Conservation (phyloP, 1,140 invertebrate species). For the Trichonephila inaurata region DNA sequence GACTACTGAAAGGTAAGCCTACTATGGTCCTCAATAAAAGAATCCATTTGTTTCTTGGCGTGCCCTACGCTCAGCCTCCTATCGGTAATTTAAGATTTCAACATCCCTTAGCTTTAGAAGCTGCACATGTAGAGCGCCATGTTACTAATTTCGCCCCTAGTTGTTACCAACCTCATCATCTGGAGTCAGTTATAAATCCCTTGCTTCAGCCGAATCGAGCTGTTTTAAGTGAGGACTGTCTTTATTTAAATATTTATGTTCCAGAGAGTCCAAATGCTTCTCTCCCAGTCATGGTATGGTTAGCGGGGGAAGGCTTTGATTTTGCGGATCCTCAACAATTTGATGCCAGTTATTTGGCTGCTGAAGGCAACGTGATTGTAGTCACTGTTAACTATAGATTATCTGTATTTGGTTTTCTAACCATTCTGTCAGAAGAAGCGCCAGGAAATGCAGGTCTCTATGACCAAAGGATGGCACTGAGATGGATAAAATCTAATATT, state of each 20-base stretch:
- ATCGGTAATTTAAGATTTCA: constrained; percentile 78
- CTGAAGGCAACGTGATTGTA: constrained; percentile 79
- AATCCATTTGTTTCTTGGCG: constrained; percentile 75
- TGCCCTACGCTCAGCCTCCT: constrained; percentile 79
- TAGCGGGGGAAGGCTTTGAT: constrained; percentile 79
- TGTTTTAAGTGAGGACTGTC: constrained; percentile 78
- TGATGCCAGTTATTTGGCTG: constrained; percentile 78
- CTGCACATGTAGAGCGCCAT: not conserved
- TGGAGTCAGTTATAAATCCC: constrained; percentile 76
- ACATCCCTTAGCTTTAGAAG: constrained; percentile 40
- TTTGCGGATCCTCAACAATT: constrained; percentile 79
- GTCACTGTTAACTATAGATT: constrained; percentile 81
- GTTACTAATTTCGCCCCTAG: constrained; percentile 73
- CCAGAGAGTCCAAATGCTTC: constrained; percentile 80
- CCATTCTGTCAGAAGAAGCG: constrained; percentile 86
- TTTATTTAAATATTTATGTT: constrained; percentile 79
- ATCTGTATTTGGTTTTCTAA: constrained; percentile 92
- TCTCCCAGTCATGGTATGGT: constrained; percentile 79
- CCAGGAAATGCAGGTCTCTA: constrained; percentile 95
- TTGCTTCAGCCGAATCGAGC: constrained; percentile 63
- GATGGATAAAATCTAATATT: constrained; percentile 93
- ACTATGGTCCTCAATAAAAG: not conserved
- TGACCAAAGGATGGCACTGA: constrained; percentile 93
- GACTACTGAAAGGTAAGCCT: not conserved
- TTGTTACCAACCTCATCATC: constrained; percentile 78